Conservation (phyloP, 2,888 invertebrate genomes). For the Tetragonula carbonaria region DNA sequence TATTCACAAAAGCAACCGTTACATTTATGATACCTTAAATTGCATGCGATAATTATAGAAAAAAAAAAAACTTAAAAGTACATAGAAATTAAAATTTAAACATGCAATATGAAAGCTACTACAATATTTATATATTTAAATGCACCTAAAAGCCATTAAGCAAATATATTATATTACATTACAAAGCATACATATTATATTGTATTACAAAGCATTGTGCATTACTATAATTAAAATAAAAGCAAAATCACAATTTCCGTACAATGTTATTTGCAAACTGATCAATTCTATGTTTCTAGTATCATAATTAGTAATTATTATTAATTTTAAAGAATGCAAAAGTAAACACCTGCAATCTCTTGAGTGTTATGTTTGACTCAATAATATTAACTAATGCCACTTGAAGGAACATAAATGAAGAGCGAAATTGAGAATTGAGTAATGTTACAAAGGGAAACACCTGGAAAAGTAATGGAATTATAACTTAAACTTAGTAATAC, state of each 20-base stretch:
- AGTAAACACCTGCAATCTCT: slow-evolving; percentile 79
- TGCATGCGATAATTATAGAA: background rate
- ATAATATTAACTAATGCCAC: slow-evolving; percentile 77
- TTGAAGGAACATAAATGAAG: slow-evolving; percentile 77
- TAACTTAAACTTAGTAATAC: slow-evolving; percentile 32
- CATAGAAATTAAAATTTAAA: background rate
- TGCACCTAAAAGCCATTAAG: background rate
- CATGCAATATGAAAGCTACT: background rate
- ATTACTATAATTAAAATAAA: background rate
- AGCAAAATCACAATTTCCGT: background rate
- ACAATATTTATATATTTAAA: background rate
- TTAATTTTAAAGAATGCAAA: slow-evolving; percentile 34
- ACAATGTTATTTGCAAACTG: background rate
- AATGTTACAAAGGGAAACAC: slow-evolving; percentile 81
- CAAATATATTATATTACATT: background rate
- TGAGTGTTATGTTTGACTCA: slow-evolving; percentile 75
- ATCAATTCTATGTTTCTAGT: background rate
- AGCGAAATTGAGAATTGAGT: slow-evolving; percentile 80
- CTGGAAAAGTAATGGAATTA: slow-evolving; percentile 75
- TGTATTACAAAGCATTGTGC: background rate
- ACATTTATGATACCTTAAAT: background rate
- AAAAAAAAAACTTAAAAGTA: background rate
- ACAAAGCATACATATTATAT: background rate
- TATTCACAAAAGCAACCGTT: background rate
- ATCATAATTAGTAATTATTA: slow-evolving; percentile 29